A percentile compares a stretch with the other conserved stretches of the same genome.
These are phyloP conservation scores for Cordilura impudica DNA, from an alignment of 2,888 invertebrate genomes.

Conservation along the genomic window DNA sequence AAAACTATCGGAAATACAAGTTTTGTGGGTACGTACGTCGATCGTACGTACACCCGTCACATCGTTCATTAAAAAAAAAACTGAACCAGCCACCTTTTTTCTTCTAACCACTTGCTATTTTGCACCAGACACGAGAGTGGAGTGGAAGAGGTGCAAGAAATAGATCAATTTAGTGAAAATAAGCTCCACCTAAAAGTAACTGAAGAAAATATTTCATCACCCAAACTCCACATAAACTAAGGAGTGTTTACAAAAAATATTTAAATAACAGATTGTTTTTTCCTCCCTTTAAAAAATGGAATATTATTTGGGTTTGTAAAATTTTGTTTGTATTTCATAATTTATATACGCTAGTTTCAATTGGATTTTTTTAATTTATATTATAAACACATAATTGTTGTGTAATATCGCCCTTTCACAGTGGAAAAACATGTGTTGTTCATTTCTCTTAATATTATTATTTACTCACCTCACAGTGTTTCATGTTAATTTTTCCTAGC, in stretches of 20 bases:
- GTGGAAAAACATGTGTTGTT: conserved; percentile 51
- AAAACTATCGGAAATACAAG: conserved; percentile 6
- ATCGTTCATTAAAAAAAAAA: conserved; percentile 35
- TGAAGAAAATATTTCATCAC: conserved; percentile 43
- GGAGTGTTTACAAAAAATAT: background rate
- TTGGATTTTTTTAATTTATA: conserved; percentile 26
- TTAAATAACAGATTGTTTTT: conserved; percentile 8
- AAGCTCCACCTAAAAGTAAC: conserved; percentile 58
- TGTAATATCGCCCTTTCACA: conserved; percentile 54
- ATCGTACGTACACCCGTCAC: conserved; percentile 60
- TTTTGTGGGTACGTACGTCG: conserved; percentile 59
- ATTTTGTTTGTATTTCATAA: background rate
- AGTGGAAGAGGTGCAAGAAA: conserved; percentile 51
- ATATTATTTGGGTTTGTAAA: conserved; percentile 74
- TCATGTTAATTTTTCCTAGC: too few species aligned
- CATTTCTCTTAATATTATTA: conserved; percentile 25
- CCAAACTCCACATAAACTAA: conserved; percentile 32
- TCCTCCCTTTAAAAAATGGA: conserved; percentile 64
- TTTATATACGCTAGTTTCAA: background rate
- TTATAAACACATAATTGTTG: conserved; percentile 47
- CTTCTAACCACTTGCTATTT: conserved; percentile 54
- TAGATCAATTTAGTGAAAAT: conserved; percentile 47
- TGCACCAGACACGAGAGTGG: conserved; percentile 28
- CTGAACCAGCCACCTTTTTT: conserved; percentile 44
- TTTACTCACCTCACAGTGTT: conserved; percentile 32